Base-by-base conservation (phyloP, 92 coral and sea anemone species). In the Anthopleura xanthogrammica region DNA sequence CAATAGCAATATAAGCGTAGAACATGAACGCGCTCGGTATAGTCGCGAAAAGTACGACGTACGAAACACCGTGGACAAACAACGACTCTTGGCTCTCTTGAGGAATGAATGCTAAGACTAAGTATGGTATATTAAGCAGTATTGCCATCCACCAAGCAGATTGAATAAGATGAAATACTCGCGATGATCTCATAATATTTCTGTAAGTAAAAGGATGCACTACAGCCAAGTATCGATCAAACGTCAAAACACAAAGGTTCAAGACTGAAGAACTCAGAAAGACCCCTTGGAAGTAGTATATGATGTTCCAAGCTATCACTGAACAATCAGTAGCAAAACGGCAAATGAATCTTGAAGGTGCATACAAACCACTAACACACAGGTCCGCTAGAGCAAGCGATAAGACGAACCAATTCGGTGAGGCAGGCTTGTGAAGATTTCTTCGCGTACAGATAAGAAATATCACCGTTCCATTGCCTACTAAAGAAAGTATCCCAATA, bases 321-420 rank as follows among this genome's bases (percentile, higher is more conserved):
- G 60, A 36, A 22, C 84, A 81, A 1, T 16, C 3, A 0, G 43
- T 20, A 5, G 66, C 66, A 43, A 81, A 81, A 23, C n/a, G 6
- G 66, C 84, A 81, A 12, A 81, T 46, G 60, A 81, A 66, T 12
- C 76, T 19, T 29, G 77, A 43, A 2, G 84, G 84, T 0, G 77
- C 77, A 20, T 81, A 66, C 12, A 66, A 65, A 6, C 64, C 64
- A 12, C 84, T 77, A 7, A 81, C 84, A 68, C 60, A 52, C 22
- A 81, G 12, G 43, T 81, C 84, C 41, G 84, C 84, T 14, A 81
- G 29, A 46, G 84, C 84, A 16, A 81, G 84, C 5, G 84, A 81
- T 29, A 81, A 36, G 16, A 81, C 77, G 22, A 81, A 81, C 84
- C 84, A 81, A 20, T 81, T 81, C 16, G 84, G 84, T 8, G 84